These are phyloP conservation scores for Drosophila leontia DNA, from an alignment of 1,140 invertebrate species.

Conservation along the genomic window DNA sequence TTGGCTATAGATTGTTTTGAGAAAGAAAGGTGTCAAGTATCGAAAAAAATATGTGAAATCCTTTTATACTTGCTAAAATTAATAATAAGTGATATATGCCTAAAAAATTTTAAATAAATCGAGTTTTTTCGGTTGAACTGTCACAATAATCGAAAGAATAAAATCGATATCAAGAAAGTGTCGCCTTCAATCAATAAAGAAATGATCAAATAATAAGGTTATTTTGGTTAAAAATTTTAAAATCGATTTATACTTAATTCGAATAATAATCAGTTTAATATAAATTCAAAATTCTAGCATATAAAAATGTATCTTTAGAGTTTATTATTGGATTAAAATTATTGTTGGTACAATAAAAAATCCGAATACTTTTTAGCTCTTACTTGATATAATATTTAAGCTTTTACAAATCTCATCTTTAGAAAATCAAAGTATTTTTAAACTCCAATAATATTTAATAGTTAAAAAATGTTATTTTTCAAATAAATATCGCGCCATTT, in stretches of 20 bases:
- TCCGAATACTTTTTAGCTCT: too few species aligned
- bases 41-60: not conserved
- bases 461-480: not conserved
- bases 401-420: not conserved
- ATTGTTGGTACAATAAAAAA: too few species aligned
- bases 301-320: too few species aligned
- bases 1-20: not conserved
- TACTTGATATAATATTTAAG: too few species aligned
- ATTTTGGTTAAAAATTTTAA: too few species aligned
- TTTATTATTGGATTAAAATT: too few species aligned
- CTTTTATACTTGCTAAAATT: not conserved
- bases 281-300: too few species aligned
- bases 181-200: not conserved
- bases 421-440: not conserved
- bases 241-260: too few species aligned
- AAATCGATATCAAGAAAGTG: not conserved
- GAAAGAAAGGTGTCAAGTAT: not conserved
- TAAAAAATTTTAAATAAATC: not conserved
- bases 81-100: not conserved
- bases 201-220: too few species aligned
- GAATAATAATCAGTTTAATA: too few species aligned
- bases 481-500: not conserved
- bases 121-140: not conserved
- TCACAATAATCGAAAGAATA: not conserved
- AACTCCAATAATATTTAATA: not conserved